A percentile compares a stretch with the other conserved stretches of the same genome.
phyloP scores from a whole-genome alignment of 2,113 vertebrate genomes.

The Narcine bancroftii region DNA sequence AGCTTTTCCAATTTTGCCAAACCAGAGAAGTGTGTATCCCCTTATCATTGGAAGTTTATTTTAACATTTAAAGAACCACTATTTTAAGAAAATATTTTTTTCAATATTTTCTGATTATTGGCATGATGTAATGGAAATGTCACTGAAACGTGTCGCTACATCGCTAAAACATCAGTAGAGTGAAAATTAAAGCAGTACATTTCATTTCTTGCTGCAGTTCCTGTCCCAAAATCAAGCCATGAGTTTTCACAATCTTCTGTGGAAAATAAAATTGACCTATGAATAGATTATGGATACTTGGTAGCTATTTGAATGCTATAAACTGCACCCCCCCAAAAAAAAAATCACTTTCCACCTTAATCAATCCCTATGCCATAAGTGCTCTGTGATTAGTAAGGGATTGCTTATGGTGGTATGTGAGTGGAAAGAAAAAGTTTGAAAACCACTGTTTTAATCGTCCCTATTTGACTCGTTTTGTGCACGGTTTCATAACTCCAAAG shows the following conservation, averaged over 20 bases:
- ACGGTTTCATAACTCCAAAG: too few species aligned
- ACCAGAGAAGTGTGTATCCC: background rate
- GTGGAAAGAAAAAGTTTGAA: too few species aligned
- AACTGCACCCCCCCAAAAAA: too few species aligned
- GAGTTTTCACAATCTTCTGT: background rate
- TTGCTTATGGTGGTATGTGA: too few species aligned
- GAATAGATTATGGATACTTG: background rate
- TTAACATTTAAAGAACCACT: background rate
- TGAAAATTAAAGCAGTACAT: background rate
- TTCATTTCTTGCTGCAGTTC: background rate
- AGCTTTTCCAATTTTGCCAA: background rate
- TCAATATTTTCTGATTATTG: background rate
- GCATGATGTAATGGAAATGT: background rate
- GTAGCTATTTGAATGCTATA: background rate
- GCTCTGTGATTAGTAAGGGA: too few species aligned
- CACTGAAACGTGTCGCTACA: background rate
- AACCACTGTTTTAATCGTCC: too few species aligned
- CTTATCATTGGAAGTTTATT: background rate
- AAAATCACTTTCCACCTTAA: too few species aligned
- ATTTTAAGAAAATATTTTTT: conserved; percentile 15
- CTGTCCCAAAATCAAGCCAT: background rate
- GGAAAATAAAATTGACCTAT: background rate
- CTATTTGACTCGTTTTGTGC: too few species aligned
- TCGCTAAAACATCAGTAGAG: background rate
- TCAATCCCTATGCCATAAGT: too few species aligned